Base-by-base conservation (phyloP, 2,113 vertebrate genomes). In the Alethe diademata region DNA sequence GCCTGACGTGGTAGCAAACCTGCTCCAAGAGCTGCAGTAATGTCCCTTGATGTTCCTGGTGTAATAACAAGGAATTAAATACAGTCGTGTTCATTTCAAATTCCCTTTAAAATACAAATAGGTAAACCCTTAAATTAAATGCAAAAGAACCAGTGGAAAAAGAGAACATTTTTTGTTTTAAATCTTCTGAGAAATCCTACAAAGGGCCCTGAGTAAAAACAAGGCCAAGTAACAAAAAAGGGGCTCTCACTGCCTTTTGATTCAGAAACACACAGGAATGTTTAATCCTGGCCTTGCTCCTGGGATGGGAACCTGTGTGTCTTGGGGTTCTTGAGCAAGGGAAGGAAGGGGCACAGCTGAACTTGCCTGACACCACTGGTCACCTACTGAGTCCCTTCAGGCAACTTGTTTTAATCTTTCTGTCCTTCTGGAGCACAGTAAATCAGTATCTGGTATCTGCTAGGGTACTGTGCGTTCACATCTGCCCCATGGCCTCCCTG, bases 61-160 rank as follows among this genome's bases (percentile, higher is more conserved):
- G 62, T 54, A 67, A 45, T 76, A 92, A 72, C 62, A 78, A 45
- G 71, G 79, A 83, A 78, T 92, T 91, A 83, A 93, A 64, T 64
- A 28, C 35, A 67, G 29, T 24, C 1, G 0, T 54, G 65, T 80
- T 94, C 43, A 66, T 90, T 88, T 86, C 60, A 58, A 47, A 91
- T 95, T 84, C 88, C 33, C 36, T 80, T 84, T 95, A 94, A 93
- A 96, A 92, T 84, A 93, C 88, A 94, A 78, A 71, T 43, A 84
- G 60, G 76, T 90, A 92, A 92, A 75, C 47, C 67, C 36, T 65
- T 86, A 64, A 51, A 38, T 69, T 83, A 80, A 85, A 92, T 26
- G 29, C 42, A 71, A 42, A 80, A 36, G 58, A 79, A 35, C 31
- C n/a, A 18, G 38, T 28, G 75, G 79, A 83, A 70, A 65, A 90